A percentile compares a stretch with the other conserved stretches of the same genome.
Evolutionary conservation across 2,888 invertebrate species (phyloP).

Genomic region (Cheilosia grossa): DNA sequence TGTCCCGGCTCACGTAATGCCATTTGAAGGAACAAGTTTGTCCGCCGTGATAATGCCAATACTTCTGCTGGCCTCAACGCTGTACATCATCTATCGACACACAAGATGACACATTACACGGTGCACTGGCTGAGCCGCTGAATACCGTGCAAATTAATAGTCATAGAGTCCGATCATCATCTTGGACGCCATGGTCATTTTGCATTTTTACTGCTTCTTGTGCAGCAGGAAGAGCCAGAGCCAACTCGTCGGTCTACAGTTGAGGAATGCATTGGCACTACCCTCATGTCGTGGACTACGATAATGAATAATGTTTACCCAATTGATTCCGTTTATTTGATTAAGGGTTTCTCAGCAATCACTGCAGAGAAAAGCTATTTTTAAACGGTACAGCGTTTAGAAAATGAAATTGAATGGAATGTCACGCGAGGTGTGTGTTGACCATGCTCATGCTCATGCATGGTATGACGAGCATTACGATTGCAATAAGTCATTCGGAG

Average conservation of each 20-base stretch:
- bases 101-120: slow-evolving; percentile 73
- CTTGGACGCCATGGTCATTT: slow-evolving; percentile 45
- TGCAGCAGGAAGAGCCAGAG: slow-evolving; percentile 51
- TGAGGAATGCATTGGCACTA: slow-evolving; percentile 19
- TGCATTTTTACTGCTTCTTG: slow-evolving; percentile 60
- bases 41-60: slow-evolving; percentile 53
- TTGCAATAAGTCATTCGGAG: slow-evolving; percentile 39
- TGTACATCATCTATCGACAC: slow-evolving; percentile 73
- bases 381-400: slow-evolving; percentile 34
- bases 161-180: slow-evolving; percentile 55
- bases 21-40: slow-evolving; percentile 59
- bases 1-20: slow-evolving; percentile 67
- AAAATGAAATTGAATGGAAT: slow-evolving; percentile 32
- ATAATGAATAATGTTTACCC: slow-evolving; percentile 71
- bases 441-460: not conserved
- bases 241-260: slow-evolving; percentile 1
- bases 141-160: slow-evolving; percentile 71
- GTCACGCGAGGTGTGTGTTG: slow-evolving; percentile 14
- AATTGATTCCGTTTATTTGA: slow-evolving; percentile 67
- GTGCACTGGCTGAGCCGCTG: slow-evolving; percentile 29
- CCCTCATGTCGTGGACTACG: slow-evolving; percentile 70
- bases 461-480: slow-evolving; percentile 1
- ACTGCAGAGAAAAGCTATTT: not conserved
- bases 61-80: slow-evolving; percentile 70
- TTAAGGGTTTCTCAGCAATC: slow-evolving; percentile 48